Conservation (phyloP, 2,888 invertebrate species). For the Caenorhabditis sp. region DNA sequence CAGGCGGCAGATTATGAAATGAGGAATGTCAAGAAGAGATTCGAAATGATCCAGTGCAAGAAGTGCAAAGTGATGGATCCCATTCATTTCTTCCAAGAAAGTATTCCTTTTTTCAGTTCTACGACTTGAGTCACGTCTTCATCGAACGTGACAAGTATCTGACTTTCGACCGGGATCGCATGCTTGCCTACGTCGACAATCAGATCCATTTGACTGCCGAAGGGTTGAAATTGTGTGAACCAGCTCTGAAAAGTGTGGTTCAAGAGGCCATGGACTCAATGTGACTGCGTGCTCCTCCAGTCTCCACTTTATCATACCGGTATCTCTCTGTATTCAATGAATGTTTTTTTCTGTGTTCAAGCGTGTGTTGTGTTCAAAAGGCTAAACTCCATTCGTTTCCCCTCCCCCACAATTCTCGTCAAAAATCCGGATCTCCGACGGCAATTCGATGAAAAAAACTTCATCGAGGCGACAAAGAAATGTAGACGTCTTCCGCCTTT, state of each 20-base stretch:
- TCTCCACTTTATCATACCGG: background rate
- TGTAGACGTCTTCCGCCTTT: conserved; percentile 3
- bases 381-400: background rate
- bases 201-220: conserved; percentile 44
- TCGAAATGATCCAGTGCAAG: conserved; percentile 27
- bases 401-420: background rate
- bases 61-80: conserved; percentile 15
- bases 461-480: background rate
- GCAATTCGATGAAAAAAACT: conserved; percentile 2
- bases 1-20: conserved; percentile 23
- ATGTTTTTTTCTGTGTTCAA: background rate
- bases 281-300: background rate
- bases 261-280: conserved; percentile 22
- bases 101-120: conserved; percentile 55
- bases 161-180: conserved; percentile 37
- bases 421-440: background rate
- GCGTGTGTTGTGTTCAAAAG: background rate
- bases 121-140: conserved; percentile 45
- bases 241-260: conserved; percentile 22
- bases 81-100: background rate
- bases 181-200: conserved; percentile 57
- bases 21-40: conserved; percentile 20
- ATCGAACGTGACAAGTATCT: conserved; percentile 35
- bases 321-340: background rate
- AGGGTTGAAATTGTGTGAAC: conserved; percentile 44